These are phyloP conservation scores for Diabrotica balteata DNA, from an alignment of 2,888 invertebrate genomes.

Conservation along the genomic window DNA sequence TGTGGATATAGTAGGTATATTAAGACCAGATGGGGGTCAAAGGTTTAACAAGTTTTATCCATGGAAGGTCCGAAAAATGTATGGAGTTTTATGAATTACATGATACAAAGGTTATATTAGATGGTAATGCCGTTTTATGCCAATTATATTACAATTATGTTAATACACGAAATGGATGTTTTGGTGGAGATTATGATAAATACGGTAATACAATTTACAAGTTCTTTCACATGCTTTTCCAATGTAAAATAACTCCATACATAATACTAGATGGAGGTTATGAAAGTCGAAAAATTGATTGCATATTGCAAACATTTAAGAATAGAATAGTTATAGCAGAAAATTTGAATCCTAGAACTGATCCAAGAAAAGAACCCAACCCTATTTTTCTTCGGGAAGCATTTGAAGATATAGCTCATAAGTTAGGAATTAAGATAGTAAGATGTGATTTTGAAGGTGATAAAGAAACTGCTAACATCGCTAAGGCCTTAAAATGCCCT, in stretches of 20 bases:
- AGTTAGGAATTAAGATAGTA: conserved; percentile 71
- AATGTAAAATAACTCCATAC: conserved; percentile 75
- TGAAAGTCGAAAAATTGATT: conserved; percentile 59
- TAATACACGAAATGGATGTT: conserved; percentile 68
- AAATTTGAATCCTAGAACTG: conserved; percentile 65
- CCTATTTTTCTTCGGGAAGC: conserved; percentile 78
- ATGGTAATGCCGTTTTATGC: conserved; percentile 79
- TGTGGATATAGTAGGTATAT: too few species aligned
- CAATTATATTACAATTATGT: conserved; percentile 70
- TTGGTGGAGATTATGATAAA: conserved; percentile 87
- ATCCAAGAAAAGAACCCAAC: conserved; percentile 68
- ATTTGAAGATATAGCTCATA: conserved; percentile 73
- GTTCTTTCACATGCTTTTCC: conserved; percentile 74
- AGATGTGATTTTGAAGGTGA: conserved; percentile 91
- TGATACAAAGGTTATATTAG: conserved; percentile 76
- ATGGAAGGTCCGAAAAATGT: conserved; percentile 69
- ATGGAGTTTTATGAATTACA: conserved; percentile 71
- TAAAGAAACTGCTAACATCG: conserved; percentile 83
- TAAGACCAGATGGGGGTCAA: conserved; percentile 65
- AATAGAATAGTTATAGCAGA: conserved; percentile 51
- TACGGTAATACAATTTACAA: conserved; percentile 69
- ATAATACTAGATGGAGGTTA: conserved; percentile 80
- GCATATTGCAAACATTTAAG: conserved; percentile 46
- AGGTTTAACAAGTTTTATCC: conserved; percentile 83
- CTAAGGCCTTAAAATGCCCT: conserved; percentile 80